Base-by-base conservation (phyloP, 2,797 vertebrate genomes). In the Sorex maritimensis region DNA sequence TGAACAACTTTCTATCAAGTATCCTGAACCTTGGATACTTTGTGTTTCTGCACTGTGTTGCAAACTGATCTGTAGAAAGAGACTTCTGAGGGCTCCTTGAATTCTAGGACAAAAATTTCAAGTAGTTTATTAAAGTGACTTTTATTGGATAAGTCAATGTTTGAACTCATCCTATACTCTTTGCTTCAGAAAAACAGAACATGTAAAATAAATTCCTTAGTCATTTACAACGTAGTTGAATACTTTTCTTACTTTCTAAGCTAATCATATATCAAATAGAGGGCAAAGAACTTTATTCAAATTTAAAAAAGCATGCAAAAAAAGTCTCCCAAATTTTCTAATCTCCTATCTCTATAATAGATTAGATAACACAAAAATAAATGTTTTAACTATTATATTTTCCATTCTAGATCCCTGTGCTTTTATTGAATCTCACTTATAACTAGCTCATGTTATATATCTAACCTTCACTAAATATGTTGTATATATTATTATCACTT, bases 131-230 rank as follows among this genome's bases (percentile, higher is more conserved):
- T n/a, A 58, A 63, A 6, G 15, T 14, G 19, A 63, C 8, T 63
- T 63, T 24, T 63, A 19, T 63, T 63, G 49, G 13, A 52, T 52
- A 52, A 74, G 49, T 81, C 69, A 28, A 0, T 49, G 55, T 41
- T 89, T 90, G 63, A 89, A 86, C 46, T 91, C 34, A 30, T n/a
- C 17, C 58, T 55, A 2, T 69, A 24, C 49, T 65, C 28, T 41
- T 83, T 89, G 61, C 23, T 80, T 67, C 67, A 86, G 63, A 79
- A 90, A 52, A 79, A 77, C 15, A 72, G 79, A 92, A 63, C 38
- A 23, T 21, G 17, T 55, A 6, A 85, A 92, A 91, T 74, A 88
- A 92, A 65, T 49, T 6, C 34, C 55, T 52, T 80, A 21, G 24
- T 88, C 92, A 78, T 74, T 92, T 78, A 74, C 68, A 44, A 79